phyloP scores from a whole-genome alignment of 37 sponge, comb jelly and placozoan genomes.

The Oscarella lobularis region DNA sequence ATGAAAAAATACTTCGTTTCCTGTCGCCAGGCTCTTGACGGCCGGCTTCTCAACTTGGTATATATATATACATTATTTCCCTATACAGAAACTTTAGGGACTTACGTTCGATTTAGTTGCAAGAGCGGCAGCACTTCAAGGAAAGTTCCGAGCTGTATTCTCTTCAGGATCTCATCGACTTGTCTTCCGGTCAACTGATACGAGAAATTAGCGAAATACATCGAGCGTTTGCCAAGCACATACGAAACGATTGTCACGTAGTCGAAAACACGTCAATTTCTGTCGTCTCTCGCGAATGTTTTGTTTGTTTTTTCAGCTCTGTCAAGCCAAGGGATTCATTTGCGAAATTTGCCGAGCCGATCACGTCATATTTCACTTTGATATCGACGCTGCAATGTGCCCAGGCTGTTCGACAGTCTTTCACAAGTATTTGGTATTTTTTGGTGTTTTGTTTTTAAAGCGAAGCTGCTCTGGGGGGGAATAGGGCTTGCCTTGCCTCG shows the following conservation, averaged over 20 bases:
- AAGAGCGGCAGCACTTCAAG: conserved; percentile 42
- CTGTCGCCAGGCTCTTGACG: conserved; percentile 42
- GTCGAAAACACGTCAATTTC: not conserved
- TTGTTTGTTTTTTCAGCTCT: conserved; percentile 13
- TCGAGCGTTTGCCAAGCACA: conserved; percentile 30
- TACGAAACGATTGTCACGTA: conserved; percentile 46
- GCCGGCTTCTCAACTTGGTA: conserved; percentile 34
- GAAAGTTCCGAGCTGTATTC: conserved; percentile 56
- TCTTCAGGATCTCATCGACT: conserved; percentile 41
- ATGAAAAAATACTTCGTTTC: conserved; percentile 59
- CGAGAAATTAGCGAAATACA: conserved; percentile 40
- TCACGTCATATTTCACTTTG: conserved; percentile 58
- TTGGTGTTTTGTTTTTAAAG: too few relatives aligned
- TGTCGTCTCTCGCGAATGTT: not conserved
- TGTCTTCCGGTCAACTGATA: conserved; percentile 45
- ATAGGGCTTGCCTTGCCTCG: not conserved
- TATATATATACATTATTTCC: not conserved
- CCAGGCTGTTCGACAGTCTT: conserved; percentile 27
- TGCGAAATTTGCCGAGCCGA: conserved; percentile 49
- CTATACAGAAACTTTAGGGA: conserved; percentile 3
- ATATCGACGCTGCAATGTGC: conserved; percentile 24
- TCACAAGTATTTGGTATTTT: conserved; percentile 16
- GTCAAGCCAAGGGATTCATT: conserved; percentile 20
- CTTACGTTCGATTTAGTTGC: conserved; percentile 19
- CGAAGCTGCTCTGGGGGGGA: too few relatives aligned